Evolutionary conservation across 2,113 vertebrate genomes (phyloP).

Genomic region (Eidolon helvum): DNA sequence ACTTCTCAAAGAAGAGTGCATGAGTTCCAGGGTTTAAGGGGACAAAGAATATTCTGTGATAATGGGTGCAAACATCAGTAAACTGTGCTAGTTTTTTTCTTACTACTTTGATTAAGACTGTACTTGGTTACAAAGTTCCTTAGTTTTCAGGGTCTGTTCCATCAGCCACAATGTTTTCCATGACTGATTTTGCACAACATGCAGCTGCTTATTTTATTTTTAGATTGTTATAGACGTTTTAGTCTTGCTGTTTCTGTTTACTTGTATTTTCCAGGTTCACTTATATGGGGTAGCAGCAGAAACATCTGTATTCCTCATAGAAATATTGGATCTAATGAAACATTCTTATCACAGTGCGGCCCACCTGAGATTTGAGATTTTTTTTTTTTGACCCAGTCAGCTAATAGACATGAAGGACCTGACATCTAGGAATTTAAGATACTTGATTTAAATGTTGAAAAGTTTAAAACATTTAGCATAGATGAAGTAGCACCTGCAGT

Average conservation of each 20-base stretch:
- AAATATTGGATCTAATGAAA: background rate
- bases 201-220: background rate
- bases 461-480: background rate
- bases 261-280: background rate
- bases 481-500: background rate
- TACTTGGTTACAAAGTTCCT: background rate
- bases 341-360: background rate
- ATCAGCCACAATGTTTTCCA: background rate
- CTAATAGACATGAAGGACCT: background rate
- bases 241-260: background rate
- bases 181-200: background rate
- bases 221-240: background rate
- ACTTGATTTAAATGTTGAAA: conserved; percentile 9
- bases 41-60: background rate
- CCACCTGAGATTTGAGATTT: background rate
- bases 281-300: background rate
- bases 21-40: background rate
- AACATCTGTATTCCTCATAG: background rate
- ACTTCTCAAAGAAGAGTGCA: background rate
- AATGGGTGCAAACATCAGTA: background rate
- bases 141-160: background rate
- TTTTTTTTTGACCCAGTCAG: background rate
- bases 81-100: background rate
- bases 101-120: background rate
- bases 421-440: background rate